A percentile compares a stretch with the other conserved stretches of the same genome.
Conservation (phyloP, 2,113 vertebrate species). For the Clinocottus analis region DNA sequence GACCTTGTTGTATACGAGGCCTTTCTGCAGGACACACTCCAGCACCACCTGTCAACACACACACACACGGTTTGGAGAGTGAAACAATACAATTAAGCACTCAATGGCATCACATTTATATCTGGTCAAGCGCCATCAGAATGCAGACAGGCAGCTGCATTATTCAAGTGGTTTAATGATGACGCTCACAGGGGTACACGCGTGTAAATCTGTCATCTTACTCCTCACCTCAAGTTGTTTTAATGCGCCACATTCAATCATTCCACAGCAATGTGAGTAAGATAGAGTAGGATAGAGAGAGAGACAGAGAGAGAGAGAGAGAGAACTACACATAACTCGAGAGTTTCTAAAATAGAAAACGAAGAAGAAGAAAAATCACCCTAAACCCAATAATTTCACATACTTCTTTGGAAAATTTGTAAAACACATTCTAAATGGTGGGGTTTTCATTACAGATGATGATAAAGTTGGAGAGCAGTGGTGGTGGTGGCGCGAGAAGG, state of each 20-base stretch:
- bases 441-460: slow-evolving; percentile 68
- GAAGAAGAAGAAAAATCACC: not conserved
- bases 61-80: slow-evolving; percentile 14
- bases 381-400: slow-evolving; percentile 45
- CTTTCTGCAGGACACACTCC: slow-evolving; percentile 96
- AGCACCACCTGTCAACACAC: slow-evolving; percentile 90
- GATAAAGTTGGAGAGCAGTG: slow-evolving; percentile 53
- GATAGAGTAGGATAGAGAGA: not conserved
- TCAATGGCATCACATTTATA: not conserved
- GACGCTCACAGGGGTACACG: slow-evolving; percentile 1
- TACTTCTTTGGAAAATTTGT: slow-evolving; percentile 65
- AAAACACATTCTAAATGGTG: slow-evolving; percentile 71
- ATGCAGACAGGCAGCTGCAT: slow-evolving; percentile 19
- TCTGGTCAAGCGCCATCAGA: not conserved
- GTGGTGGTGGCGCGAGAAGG: slow-evolving; percentile 43
- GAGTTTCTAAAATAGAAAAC: slow-evolving; percentile 30
- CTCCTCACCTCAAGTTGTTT: slow-evolving; percentile 38
- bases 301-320: not conserved
- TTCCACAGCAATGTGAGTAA: not conserved
- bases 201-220: slow-evolving; percentile 36
- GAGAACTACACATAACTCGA: slow-evolving; percentile 9
- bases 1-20: slow-evolving; percentile 98
- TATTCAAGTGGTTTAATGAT: slow-evolving; percentile 16
- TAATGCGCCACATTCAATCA: slow-evolving; percentile 56
- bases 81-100: not conserved